A percentile compares a stretch with the other conserved stretches of the same genome.
phyloP scores from a whole-genome alignment of 2,888 invertebrate species.

The Eupithecia pulchellata region DNA sequence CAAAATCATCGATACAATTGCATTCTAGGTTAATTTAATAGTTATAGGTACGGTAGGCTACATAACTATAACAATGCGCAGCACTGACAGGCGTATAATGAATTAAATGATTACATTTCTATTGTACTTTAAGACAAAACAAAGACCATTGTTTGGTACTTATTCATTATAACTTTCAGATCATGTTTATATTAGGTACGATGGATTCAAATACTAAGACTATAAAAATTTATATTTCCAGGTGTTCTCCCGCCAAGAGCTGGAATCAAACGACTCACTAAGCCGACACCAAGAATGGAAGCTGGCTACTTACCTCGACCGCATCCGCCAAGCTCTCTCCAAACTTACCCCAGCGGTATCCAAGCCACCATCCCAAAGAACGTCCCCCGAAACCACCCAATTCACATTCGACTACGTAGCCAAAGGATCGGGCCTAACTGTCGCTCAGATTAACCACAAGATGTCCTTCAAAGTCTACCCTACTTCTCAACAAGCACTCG shows the following conservation, averaged over 20 bases:
- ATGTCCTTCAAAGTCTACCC: constrained; percentile 86
- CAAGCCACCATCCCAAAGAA: constrained; percentile 67
- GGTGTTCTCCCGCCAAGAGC: constrained; percentile 85
- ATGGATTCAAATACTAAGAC: not conserved
- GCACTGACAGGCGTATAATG: not conserved
- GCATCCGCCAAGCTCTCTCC: constrained; percentile 75
- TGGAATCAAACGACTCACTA: constrained; percentile 78
- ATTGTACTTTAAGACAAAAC: not conserved
- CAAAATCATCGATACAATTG: not conserved
- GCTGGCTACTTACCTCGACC: constrained; percentile 81
- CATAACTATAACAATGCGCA: not conserved
- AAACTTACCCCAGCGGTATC: constrained; percentile 75
- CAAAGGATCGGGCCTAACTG: constrained; percentile 86
- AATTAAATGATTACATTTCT: not conserved
- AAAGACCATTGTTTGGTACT: not conserved
- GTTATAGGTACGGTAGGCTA: not conserved
- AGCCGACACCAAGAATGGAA: constrained; percentile 84
- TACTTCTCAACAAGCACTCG: constrained; percentile 77
- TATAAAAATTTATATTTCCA: constrained; percentile 60
- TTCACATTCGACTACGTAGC: constrained; percentile 84
- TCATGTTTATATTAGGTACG: not conserved
- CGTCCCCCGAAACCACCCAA: constrained; percentile 69
- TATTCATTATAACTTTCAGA: not conserved
- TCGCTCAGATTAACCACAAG: constrained; percentile 84
- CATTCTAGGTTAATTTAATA: not conserved